Conservation (phyloP, 2,113 vertebrate species). For the Numenius arquata region DNA sequence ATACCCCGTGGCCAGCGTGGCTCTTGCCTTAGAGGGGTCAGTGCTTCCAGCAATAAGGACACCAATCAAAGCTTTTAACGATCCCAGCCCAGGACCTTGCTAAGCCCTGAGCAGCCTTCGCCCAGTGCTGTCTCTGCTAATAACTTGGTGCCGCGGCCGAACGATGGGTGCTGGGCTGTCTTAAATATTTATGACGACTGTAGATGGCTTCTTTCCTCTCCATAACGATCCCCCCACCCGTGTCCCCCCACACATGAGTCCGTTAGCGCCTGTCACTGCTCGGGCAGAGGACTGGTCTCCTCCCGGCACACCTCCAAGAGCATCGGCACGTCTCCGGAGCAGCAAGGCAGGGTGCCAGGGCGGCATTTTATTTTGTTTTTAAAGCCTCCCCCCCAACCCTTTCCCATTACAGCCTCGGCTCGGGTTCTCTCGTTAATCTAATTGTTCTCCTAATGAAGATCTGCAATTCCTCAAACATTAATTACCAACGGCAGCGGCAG, state of each 20-base stretch:
- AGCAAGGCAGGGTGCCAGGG: conserved; percentile 3
- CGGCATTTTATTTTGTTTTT: conserved; percentile 10
- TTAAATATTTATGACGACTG: not conserved
- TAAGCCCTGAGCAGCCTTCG: not conserved
- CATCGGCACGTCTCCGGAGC: not conserved
- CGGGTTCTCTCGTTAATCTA: conserved; percentile 54
- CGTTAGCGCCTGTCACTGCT: not conserved
- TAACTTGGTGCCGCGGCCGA: fast-evolving
- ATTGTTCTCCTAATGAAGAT: conserved; percentile 72
- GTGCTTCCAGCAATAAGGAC: not conserved
- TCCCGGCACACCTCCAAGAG: not conserved
- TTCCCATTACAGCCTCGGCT: conserved; percentile 25
- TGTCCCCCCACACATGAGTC: fast-evolving
- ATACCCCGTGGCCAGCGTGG: not conserved
- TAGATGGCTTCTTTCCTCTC: not conserved
- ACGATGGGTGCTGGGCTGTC: not conserved
- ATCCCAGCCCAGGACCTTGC: not conserved
- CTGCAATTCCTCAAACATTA: conserved; percentile 69
- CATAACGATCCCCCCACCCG: not conserved
- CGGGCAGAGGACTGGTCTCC: not conserved
- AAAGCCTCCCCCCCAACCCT: not conserved
- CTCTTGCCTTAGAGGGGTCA: not conserved
- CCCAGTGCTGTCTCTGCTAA: not conserved
- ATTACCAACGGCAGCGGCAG: conserved; percentile 59
- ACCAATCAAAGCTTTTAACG: conserved; percentile 43